Evolutionary conservation across 2,888 invertebrate species (phyloP).

Genomic region (Cheilosia impressa): DNA sequence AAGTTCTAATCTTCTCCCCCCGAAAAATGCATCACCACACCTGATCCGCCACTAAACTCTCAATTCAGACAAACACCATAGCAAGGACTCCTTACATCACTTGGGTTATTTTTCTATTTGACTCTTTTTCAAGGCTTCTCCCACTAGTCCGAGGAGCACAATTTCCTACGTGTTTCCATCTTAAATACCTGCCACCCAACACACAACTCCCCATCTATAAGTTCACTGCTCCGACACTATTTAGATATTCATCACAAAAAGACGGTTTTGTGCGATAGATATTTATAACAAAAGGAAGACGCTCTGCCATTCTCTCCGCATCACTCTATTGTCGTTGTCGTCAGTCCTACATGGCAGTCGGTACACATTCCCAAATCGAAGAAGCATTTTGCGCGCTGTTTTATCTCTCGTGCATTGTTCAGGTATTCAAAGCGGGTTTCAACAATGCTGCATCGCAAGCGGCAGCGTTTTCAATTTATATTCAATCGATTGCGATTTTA

Average conservation of each 20-base stretch:
- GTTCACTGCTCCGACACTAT: slow-evolving; percentile 44
- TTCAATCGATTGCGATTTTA: slow-evolving; percentile 71
- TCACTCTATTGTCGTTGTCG: background rate
- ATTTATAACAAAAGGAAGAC: slow-evolving; percentile 62
- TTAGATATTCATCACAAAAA: slow-evolving; percentile 70
- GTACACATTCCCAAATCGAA: slow-evolving; percentile 55
- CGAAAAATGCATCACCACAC: too few species aligned
- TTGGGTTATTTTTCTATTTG: too few species aligned
- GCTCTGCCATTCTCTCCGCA: slow-evolving; percentile 40
- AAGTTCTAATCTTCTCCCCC: background rate
- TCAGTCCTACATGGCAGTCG: background rate
- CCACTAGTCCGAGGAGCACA: too few species aligned
- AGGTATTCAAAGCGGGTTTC: slow-evolving; percentile 73
- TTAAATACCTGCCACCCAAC: slow-evolving; percentile 41
- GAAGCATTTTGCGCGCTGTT: slow-evolving; percentile 64
- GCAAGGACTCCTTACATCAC: too few species aligned
- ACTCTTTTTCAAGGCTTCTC: too few species aligned
- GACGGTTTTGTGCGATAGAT: slow-evolving; percentile 51
- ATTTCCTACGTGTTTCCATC: slow-evolving; percentile 51
- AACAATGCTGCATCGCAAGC: slow-evolving; percentile 48
- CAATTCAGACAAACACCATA: too few species aligned
- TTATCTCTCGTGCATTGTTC: slow-evolving; percentile 68
- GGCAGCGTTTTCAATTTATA: slow-evolving; percentile 67
- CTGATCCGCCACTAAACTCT: too few species aligned
- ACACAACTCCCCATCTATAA: slow-evolving; percentile 26